Percentiles rank a stretch among this genome's conserved stretches.
These are phyloP conservation scores for Psittacara wagleri DNA, from an alignment of 2,113 vertebrate genomes.

Conservation along the genomic window DNA sequence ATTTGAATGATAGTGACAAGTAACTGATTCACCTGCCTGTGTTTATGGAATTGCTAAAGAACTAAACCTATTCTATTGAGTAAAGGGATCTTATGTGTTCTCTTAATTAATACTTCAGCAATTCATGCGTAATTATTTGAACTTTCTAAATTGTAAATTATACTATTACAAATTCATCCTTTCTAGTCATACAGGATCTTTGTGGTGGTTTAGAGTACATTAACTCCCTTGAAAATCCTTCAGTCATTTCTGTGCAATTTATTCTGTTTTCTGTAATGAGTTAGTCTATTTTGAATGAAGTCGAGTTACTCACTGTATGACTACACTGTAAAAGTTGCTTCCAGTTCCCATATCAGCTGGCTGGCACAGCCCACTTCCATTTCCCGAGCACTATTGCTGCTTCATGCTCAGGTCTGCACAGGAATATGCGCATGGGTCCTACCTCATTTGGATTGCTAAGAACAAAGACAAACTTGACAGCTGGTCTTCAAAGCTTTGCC, in stretches of 20 bases:
- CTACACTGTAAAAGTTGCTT: not conserved
- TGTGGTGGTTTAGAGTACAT: not conserved
- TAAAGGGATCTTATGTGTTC: not conserved
- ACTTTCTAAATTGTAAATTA: constrained; percentile 14
- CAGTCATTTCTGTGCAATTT: not conserved
- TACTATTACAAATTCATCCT: not conserved
- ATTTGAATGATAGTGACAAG: not conserved
- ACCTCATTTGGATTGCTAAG: not conserved
- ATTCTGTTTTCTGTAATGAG: not conserved
- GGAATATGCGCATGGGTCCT: not conserved
- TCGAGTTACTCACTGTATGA: not conserved
- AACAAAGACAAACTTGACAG: not conserved
- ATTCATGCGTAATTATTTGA: constrained; percentile 37
- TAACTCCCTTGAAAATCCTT: constrained; percentile 10
- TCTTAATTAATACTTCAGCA: not conserved
- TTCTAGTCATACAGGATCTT: not conserved
- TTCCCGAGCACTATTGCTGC: not conserved
- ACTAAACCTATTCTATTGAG: not conserved
- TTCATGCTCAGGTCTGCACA: accelerated
- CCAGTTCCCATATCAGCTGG: not conserved
- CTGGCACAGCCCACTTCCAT: not conserved
- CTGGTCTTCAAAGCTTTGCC: not conserved
- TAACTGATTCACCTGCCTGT: not conserved
- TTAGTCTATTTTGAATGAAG: constrained; percentile 24
- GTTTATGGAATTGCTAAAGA: not conserved